Base-by-base conservation (phyloP, 2,113 vertebrate genomes). In the Callospermophilus lateralis region DNA sequence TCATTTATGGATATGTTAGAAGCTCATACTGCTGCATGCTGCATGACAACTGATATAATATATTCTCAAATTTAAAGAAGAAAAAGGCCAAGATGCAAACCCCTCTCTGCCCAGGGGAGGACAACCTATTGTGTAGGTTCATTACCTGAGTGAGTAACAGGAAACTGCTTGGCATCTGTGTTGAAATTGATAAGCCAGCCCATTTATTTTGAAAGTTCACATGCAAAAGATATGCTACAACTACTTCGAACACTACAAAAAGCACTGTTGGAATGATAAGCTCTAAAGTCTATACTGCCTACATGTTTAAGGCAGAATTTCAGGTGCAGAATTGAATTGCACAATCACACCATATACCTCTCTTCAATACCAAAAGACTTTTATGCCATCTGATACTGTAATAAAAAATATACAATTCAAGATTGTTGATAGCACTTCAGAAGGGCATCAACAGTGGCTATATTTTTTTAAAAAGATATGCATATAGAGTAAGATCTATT, bases 11-110 rank as follows among this genome's bases (percentile, higher is more conserved):
- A 73, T 91, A 61, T 91, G 48, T 92, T 94, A 94, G 79, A 94
- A 77, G 45, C 42, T 95, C 89, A 84, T 63, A 90, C 85, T 55
- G 45, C 37, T 61, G 11, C 32, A 55, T 78, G 48, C 37, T 61
- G 11, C 32, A 55, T 78, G 48, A 86, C 9, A 90, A 45, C 61
- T 92, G 86, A 94, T 81, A 65, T 26, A 85, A 94, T 72, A 61
- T 53, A 91, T 91, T 95, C 97, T 96, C 91, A 90, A 94, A 58
- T 93, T 95, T 73, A 91, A 87, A 76, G n/a, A 91, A 95, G 48
- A 87, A 95, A 95, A 95, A 84, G 84, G 16, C 67, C 70, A 96
- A 84, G 42, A 95, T 88, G 11, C 37, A 94, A 94, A 86, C 11
- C 37, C 39, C 55, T 4, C 4, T 70, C 48, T 96, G 37, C 55